phyloP scores from a whole-genome alignment of 2,888 invertebrate genomes.

The Molorchus minor region DNA sequence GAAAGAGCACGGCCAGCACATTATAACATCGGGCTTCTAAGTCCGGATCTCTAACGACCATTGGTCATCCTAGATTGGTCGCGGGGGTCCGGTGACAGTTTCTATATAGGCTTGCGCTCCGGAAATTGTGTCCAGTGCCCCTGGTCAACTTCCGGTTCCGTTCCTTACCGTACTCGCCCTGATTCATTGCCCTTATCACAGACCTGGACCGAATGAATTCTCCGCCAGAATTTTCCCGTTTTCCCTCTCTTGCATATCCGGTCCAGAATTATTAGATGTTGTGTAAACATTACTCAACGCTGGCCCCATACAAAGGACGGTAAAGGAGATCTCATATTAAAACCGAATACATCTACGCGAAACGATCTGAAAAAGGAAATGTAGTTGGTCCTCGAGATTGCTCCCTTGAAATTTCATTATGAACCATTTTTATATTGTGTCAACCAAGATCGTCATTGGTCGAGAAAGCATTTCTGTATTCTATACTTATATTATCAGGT shows the following conservation, averaged over 20 bases:
- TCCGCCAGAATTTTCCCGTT: slow-evolving; percentile 28
- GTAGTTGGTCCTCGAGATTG: background rate
- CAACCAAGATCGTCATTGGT: too few relatives aligned
- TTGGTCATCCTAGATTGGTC: slow-evolving; percentile 63
- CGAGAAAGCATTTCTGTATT: too few relatives aligned
- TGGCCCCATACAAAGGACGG: slow-evolving; percentile 5
- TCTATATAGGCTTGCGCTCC: slow-evolving; percentile 58
- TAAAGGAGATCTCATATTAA: slow-evolving; percentile 2
- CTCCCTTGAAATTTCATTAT: too few relatives aligned
- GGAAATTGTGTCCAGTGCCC: slow-evolving; percentile 63
- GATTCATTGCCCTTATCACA: slow-evolving; percentile 55
- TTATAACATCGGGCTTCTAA: slow-evolving; percentile 41
- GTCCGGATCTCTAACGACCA: slow-evolving; percentile 59
- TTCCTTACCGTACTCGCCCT: slow-evolving; percentile 52
- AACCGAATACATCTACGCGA: background rate
- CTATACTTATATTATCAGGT: too few relatives aligned
- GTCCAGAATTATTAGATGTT: slow-evolving; percentile 26
- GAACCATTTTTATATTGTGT: too few relatives aligned
- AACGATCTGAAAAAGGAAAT: background rate
- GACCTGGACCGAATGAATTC: slow-evolving; percentile 50
- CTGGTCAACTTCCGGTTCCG: slow-evolving; percentile 61
- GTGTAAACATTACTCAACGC: slow-evolving; percentile 19
- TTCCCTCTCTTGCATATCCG: slow-evolving; percentile 32
- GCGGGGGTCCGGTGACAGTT: slow-evolving; percentile 57
- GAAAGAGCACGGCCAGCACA: slow-evolving; percentile 23